Evolutionary conservation across 2,888 invertebrate species (phyloP), one percentile per base, ranked within the genome.

Genomic region (Prionchulus punctatus): DNA sequence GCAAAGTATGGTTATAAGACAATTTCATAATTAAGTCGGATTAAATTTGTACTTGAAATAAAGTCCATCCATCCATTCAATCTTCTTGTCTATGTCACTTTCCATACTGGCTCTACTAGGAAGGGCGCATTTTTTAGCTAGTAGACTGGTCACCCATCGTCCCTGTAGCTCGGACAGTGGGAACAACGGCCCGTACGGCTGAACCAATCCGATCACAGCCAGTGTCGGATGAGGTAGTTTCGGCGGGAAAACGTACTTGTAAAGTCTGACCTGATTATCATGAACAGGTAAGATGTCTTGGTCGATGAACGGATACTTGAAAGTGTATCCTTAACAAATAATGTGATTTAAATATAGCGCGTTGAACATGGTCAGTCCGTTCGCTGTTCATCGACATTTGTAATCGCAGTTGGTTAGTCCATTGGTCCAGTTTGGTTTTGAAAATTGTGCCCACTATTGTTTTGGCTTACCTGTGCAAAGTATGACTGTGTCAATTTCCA

Each of bases 81-180:
- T 61, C 58, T 70, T 72, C n/a, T 57, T 31, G 1, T 58, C 59
- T 15, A 74, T 68, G 57, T 73, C 72, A 15, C 56, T 55, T 62
- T 63, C 61, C 74, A 74, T 74, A 18, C 36, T 36, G 18, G 7
- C 36, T 36, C 36, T 7, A 18, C 36, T 36, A 36, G 36, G 36
- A 7, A 36, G 18, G 36, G 36, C 36, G 12, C 36, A 18, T 36
- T 36, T 36, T n/a, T n/a, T n/a, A n/a, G n/a, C n/a, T n/a, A n/a
- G n/a, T n/a, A n/a, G n/a, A n/a, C n/a, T n/a, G n/a, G n/a, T n/a
- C n/a, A n/a, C n/a, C n/a, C n/a, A n/a, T 23, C 53, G 60, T 43
- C 65, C 60, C 59, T 75, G 74, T 58, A 75, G 70, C 60, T 75
- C 74, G 1, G 73, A 64, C 30, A 75, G 71, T 1, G 74, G 75